Evolutionary conservation across 2,797 vertebrate species (phyloP).

Genomic region (Hyperoplus immaculatus): DNA sequence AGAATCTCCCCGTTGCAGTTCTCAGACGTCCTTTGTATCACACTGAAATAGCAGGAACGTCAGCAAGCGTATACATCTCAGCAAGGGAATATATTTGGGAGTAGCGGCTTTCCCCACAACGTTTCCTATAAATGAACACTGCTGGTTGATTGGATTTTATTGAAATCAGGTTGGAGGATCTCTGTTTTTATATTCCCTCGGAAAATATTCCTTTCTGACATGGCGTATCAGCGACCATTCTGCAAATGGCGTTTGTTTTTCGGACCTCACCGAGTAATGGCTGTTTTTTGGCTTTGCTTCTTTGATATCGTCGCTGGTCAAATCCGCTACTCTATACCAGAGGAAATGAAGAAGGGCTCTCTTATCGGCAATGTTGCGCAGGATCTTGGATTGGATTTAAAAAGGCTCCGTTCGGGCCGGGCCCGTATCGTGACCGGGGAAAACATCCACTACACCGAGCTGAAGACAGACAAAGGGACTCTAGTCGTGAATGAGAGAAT

Average conservation of each 20-base stretch:
- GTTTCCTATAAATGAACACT: too few relatives aligned
- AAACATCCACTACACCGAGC: constrained; percentile 46
- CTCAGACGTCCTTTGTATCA: too few relatives aligned
- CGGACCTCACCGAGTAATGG: not conserved
- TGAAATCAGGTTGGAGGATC: too few relatives aligned
- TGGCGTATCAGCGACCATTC: too few relatives aligned
- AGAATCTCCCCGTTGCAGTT: too few relatives aligned
- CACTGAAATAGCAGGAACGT: too few relatives aligned
- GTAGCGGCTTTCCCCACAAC: too few relatives aligned
- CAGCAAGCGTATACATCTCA: too few relatives aligned
- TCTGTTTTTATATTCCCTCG: too few relatives aligned
- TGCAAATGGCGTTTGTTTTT: constrained; percentile 22
- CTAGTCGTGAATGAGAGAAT: constrained; percentile 69
- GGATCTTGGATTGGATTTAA: constrained; percentile 58
- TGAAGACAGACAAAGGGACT: constrained; percentile 65
- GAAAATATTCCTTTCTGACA: too few relatives aligned
- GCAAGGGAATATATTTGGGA: too few relatives aligned
- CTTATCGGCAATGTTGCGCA: constrained; percentile 56
- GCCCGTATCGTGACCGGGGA: constrained; percentile 61
- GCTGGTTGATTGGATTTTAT: too few relatives aligned
- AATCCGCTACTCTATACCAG: constrained; percentile 67
- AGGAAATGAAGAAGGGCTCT: constrained; percentile 67
- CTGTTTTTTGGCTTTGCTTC: constrained; percentile 19
- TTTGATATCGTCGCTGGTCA: constrained; percentile 16
- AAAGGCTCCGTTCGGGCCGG: constrained; percentile 43